phyloP scores from a whole-genome alignment of 2,113 vertebrate genomes.

The Litocranius walleri region DNA sequence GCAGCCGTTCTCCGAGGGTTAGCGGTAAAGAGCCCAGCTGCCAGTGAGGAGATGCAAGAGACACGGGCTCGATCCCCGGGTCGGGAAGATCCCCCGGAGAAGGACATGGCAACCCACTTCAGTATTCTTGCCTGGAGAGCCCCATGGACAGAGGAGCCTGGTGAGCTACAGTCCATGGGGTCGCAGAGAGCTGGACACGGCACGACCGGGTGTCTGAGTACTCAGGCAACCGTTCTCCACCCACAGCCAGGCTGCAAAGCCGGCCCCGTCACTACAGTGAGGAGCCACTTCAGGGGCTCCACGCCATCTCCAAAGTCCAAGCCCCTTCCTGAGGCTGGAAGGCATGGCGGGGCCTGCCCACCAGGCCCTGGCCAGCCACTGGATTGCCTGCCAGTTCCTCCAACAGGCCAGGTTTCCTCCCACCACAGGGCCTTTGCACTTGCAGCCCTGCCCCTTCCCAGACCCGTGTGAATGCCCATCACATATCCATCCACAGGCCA shows the following conservation, averaged over 20 bases:
- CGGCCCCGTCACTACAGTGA: fast-evolving
- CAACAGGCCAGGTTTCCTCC: neutral
- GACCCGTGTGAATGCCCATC: fast-evolving
- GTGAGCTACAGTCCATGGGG: neutral
- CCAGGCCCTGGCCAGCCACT: neutral
- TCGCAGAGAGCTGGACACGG: fast-evolving
- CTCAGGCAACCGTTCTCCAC: fast-evolving
- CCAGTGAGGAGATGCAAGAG: neutral
- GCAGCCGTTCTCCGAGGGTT: fast-evolving
- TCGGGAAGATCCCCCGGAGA: neutral
- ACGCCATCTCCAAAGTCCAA: neutral
- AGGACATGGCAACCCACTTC: neutral
- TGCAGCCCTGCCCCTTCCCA: neutral
- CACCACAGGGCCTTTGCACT: neutral
- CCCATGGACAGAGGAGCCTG: neutral
- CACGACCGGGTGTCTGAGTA: neutral
- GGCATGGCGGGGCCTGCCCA: neutral
- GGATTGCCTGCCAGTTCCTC: too few relatives aligned
- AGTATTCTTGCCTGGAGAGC: neutral
- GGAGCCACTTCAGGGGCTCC: neutral
- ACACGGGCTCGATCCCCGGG: neutral
- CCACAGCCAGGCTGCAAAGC: neutral
- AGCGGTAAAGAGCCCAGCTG: neutral
- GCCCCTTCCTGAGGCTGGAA: neutral
- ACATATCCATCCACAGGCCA: neutral